These are phyloP conservation scores for Toxonevra muliebris DNA, from an alignment of 2,888 invertebrate genomes.

Conservation along the genomic window DNA sequence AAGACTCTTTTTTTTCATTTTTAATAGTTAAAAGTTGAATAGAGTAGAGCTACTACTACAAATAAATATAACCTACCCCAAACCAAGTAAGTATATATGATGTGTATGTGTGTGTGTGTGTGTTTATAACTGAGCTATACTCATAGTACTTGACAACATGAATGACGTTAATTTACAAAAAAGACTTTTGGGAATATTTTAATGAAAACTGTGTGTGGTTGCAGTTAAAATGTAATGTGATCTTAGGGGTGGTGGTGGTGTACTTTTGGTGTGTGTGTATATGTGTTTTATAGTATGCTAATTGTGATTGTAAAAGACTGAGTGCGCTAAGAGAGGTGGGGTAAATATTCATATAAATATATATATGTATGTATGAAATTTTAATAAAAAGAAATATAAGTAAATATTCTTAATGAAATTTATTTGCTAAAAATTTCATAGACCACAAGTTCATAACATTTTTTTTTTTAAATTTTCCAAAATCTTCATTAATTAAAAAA, in stretches of 20 bases:
- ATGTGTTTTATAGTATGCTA: not conserved
- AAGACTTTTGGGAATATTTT: not conserved
- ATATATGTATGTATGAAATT: too few relatives aligned
- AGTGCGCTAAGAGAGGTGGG: not conserved
- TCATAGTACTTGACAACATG: too few relatives aligned
- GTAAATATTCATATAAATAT: too few relatives aligned
- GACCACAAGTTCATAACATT: too few relatives aligned
- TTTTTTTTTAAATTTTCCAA: not conserved
- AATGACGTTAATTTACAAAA: too few relatives aligned
- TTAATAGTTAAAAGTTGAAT: constrained; percentile 21
- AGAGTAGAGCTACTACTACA: not conserved
- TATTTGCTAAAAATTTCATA: not conserved
- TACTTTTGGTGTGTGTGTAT: too few relatives aligned
- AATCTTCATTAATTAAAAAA: constrained; percentile 7
- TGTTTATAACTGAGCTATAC: not conserved
- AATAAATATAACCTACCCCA: constrained; percentile 25
- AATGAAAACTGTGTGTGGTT: not conserved
- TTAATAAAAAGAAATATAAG: too few relatives aligned
- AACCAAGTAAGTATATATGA: constrained; percentile 1
- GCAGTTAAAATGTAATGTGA: constrained; percentile 8
- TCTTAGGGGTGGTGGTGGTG: not conserved
- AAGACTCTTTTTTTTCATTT: not conserved
- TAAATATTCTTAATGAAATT: too few relatives aligned
- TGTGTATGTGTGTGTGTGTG: not conserved
- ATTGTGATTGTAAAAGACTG: constrained; percentile 14